These are phyloP conservation scores for Sycon ciliatum DNA, from an alignment of 37 sponge, comb jelly and placozoan genomes.

Conservation along the genomic window DNA sequence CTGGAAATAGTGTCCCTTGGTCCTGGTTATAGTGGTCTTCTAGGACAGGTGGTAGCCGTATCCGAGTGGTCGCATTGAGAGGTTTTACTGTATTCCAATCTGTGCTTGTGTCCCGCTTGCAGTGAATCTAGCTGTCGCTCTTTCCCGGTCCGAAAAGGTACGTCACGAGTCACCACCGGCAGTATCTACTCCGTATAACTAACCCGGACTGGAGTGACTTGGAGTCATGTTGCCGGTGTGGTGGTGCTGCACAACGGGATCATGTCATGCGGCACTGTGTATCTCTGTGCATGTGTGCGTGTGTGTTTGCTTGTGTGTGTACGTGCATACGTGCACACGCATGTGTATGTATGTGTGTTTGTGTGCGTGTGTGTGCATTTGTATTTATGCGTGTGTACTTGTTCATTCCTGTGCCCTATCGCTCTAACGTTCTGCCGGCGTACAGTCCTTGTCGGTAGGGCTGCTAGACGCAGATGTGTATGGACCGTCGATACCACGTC, in stretches of 20 bases:
- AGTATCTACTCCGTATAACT: too few relatives aligned
- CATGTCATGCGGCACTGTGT: too few relatives aligned
- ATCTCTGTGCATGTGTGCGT: neutral
- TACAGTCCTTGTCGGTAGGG: constrained; percentile 55
- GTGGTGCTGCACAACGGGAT: too few relatives aligned
- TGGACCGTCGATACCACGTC: constrained; percentile 84
- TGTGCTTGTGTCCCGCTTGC: neutral
- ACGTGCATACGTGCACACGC: neutral
- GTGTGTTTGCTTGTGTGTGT: neutral
- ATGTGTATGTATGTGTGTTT: too few relatives aligned
- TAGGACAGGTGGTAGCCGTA: too few relatives aligned
- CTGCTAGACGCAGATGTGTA: constrained; percentile 96
- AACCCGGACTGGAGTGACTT: too few relatives aligned
- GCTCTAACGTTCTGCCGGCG: neutral
- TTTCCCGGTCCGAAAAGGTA: constrained; percentile 22
- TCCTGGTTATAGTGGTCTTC: too few relatives aligned
- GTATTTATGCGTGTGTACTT: neutral
- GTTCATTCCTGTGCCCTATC: neutral
- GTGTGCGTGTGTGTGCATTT: neutral
- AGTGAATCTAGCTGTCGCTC: constrained; percentile 42
- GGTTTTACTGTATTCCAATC: too few relatives aligned
- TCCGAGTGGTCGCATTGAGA: too few relatives aligned
- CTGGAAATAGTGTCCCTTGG: too few relatives aligned
- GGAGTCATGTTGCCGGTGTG: too few relatives aligned
- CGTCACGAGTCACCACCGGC: too few relatives aligned